phyloP scores from a whole-genome alignment of 2,888 invertebrate species.

The Ectemnius cavifrons region DNA sequence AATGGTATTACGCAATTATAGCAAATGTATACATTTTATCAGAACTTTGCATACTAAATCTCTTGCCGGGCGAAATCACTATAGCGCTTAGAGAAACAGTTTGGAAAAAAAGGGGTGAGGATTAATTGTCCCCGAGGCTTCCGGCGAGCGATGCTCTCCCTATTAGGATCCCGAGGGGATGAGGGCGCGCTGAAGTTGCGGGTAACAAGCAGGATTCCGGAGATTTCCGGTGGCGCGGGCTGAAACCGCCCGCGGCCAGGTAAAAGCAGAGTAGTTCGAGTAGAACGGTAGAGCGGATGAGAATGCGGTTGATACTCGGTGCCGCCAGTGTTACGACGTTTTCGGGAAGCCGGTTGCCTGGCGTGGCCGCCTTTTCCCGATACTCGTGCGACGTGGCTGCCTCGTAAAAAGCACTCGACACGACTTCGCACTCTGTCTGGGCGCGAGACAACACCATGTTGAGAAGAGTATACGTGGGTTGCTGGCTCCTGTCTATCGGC shows the following conservation, averaged over 20 bases:
- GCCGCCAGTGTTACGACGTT: conserved; percentile 38
- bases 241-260: conserved; percentile 22
- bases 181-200: conserved; percentile 8
- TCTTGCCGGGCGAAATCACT: too few species aligned
- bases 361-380: conserved; percentile 48
- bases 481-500: conserved; percentile 29
- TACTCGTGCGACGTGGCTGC: conserved; percentile 47
- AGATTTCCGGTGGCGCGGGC: conserved; percentile 15
- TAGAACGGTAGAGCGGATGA: conserved; percentile 18
- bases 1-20: too few species aligned
- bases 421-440: conserved; percentile 65
- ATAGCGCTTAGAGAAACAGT: too few species aligned
- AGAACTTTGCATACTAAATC: too few species aligned
- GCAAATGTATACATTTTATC: too few species aligned
- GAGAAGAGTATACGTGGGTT: conserved; percentile 24
- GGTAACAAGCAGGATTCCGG: conserved; percentile 11
- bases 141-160: too few species aligned
- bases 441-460: conserved; percentile 30
- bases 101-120: too few species aligned
- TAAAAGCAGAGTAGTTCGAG: conserved; percentile 7
- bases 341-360: conserved; percentile 38
- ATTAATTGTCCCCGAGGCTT: too few species aligned
- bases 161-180: conserved; percentile 1
- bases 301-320: conserved; percentile 24
- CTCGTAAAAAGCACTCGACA: conserved; percentile 63